Evolutionary conservation across 2,797 vertebrate species (phyloP).

Genomic region (Gymnoscopelus microlampas): DNA sequence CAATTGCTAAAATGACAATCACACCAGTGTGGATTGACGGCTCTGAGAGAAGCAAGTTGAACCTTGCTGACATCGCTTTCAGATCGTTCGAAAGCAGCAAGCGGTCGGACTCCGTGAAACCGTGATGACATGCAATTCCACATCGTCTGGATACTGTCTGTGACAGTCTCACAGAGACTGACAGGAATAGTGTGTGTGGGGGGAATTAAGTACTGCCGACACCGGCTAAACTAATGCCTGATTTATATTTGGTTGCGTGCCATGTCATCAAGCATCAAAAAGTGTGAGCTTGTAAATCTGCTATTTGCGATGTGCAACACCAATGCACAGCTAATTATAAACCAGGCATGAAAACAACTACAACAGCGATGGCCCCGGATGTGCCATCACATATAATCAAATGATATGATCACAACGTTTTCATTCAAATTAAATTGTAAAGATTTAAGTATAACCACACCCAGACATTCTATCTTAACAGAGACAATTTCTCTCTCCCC

Average conservation of each 20-base stretch:
- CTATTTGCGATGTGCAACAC: no score
- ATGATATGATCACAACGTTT: slow-evolving; percentile 37
- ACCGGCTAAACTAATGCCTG: slow-evolving; percentile 29
- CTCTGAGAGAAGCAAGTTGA: neutral
- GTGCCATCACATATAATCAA: slow-evolving; percentile 34
- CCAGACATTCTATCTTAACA: slow-evolving; percentile 45
- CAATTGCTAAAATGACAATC: no score
- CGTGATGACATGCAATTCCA: slow-evolving; percentile 20
- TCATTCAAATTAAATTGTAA: slow-evolving; percentile 16
- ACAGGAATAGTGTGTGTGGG: slow-evolving; percentile 24
- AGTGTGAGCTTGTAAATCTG: no score
- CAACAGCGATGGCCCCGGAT: neutral
- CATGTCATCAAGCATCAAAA: no score
- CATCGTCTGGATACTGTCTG: slow-evolving; percentile 21
- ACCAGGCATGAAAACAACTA: no score
- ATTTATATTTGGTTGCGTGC: no score
- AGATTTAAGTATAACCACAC: slow-evolving; percentile 11
- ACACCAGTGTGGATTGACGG: no score
- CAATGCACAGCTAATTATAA: no score
- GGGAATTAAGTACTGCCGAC: slow-evolving; percentile 36
- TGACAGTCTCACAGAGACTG: slow-evolving; percentile 19
- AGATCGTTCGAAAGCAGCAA: slow-evolving; percentile 28
- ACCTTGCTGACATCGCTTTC: slow-evolving; percentile 7
- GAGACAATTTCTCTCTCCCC: slow-evolving; percentile 50
- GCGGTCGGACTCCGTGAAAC: slow-evolving; percentile 25